phyloP scores from a whole-genome alignment of 2,797 vertebrate genomes.

The Erpetoichthys calabaricus region DNA sequence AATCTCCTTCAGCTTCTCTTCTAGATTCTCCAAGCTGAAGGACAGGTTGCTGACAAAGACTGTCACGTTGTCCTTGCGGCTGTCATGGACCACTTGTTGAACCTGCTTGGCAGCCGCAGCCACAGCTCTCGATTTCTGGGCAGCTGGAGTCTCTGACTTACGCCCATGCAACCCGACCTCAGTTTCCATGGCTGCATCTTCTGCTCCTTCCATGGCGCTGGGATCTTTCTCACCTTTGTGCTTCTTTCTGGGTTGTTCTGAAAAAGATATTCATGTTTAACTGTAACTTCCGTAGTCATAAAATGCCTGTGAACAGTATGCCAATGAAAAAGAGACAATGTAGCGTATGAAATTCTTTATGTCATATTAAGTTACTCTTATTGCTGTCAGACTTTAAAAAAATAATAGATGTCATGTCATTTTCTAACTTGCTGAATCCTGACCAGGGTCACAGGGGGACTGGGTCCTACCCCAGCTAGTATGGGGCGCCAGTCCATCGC shows the following conservation, averaged over 20 bases:
- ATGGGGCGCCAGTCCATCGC: too few species aligned
- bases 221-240: conserved; percentile 43
- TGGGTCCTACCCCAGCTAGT: too few species aligned
- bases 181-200: conserved; percentile 48
- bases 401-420: too few species aligned
- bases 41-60: conserved; percentile 91
- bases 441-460: too few species aligned
- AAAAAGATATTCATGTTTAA: not conserved
- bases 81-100: conserved; percentile 50
- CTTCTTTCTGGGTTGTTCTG: conserved; percentile 62
- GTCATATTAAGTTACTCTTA: too few species aligned
- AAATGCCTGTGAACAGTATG: too few species aligned
- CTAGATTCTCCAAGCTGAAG: conserved; percentile 71
- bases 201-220: conserved; percentile 8
- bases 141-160: conserved; percentile 19
- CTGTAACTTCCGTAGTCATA: too few species aligned
- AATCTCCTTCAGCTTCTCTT: conserved; percentile 52
- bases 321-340: too few species aligned
- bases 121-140: conserved; percentile 42
- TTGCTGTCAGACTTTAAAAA: too few species aligned
- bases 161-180: conserved; percentile 51
- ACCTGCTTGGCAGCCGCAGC: conserved; percentile 23
- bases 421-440: too few species aligned
- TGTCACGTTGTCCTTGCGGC: conserved; percentile 62
- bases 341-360: too few species aligned